Conservation (phyloP, 1,140 invertebrate species). For the Frieseomelitta varia region DNA sequence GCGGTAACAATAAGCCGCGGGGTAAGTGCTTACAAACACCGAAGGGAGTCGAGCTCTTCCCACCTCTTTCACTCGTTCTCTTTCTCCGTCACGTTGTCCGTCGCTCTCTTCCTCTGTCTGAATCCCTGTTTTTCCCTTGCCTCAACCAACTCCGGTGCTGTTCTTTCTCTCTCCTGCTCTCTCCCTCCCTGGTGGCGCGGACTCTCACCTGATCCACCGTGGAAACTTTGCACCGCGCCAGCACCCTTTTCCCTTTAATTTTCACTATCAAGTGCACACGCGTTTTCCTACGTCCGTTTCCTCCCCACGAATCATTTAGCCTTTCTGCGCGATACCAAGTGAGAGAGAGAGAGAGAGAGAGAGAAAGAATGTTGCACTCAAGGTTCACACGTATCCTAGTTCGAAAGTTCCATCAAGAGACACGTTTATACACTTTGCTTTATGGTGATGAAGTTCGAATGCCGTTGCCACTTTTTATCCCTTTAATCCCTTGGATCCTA, state of each 20-base stretch:
- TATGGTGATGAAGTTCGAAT: background rate
- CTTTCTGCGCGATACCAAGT: background rate
- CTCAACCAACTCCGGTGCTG: background rate
- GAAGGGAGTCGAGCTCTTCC: slow-evolving; percentile 53
- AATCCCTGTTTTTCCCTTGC: background rate
- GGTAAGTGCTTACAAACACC: slow-evolving; percentile 76
- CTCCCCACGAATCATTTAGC: background rate
- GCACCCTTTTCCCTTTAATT: slow-evolving; percentile 1
- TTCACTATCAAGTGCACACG: slow-evolving; percentile 11
- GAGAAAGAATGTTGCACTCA: background rate
- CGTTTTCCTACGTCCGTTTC: background rate
- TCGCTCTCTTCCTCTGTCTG: background rate
- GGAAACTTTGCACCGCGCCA: slow-evolving; percentile 5
- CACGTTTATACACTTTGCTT: background rate
- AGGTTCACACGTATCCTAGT: background rate
- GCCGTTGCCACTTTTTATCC: background rate
- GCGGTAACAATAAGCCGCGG: slow-evolving; percentile 75
- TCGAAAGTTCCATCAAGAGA: background rate
- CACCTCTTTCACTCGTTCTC: slow-evolving; percentile 20
- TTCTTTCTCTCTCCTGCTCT: background rate
- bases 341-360: no score
- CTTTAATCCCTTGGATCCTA: background rate
- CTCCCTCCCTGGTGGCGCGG: no score
- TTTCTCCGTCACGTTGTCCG: slow-evolving; percentile 5
- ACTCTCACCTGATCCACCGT: slow-evolving; percentile 18